Evolutionary conservation across 2,113 vertebrate genomes (phyloP).

Genomic region (Ciconia maguari): DNA sequence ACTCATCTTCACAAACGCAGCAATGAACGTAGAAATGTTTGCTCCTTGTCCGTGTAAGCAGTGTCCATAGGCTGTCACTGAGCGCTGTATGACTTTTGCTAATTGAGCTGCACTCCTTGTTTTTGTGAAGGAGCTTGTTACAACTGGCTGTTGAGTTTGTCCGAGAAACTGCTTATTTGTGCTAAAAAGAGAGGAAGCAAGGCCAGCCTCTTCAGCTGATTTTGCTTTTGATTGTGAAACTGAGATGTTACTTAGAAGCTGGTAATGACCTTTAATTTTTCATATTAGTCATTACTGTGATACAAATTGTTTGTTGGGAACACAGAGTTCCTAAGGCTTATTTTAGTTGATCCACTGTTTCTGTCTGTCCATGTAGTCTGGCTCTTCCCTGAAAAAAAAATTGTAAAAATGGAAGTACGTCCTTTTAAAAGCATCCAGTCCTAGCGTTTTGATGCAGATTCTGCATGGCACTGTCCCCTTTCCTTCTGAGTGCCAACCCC

Average conservation of each 20-base stretch:
- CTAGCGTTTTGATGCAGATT: not conserved
- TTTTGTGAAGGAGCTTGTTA: not conserved
- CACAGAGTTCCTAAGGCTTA: not conserved
- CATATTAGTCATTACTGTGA: not conserved
- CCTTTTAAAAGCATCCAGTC: not conserved
- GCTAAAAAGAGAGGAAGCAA: not conserved
- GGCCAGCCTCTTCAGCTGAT: not conserved
- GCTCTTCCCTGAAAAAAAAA: not conserved
- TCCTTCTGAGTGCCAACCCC: not conserved
- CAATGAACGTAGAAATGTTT: not conserved
- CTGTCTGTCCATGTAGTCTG: not conserved
- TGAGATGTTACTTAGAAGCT: not conserved
- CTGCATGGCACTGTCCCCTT: not conserved
- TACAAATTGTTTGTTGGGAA: not conserved
- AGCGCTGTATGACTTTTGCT: not conserved
- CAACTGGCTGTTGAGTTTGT: not conserved
- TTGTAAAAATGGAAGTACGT: not conserved
- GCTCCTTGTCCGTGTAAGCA: not conserved
- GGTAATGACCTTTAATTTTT: not conserved
- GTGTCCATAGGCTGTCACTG: accelerated
- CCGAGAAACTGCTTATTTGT: not conserved
- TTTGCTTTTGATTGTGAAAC: not conserved
- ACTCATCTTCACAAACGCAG: not conserved
- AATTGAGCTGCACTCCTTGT: not conserved
- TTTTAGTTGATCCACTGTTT: not conserved